A percentile compares a stretch with the other conserved stretches of the same genome.
These are phyloP conservation scores for Orchestia grillus DNA, from an alignment of 1,140 invertebrate species.

Conservation along the genomic window DNA sequence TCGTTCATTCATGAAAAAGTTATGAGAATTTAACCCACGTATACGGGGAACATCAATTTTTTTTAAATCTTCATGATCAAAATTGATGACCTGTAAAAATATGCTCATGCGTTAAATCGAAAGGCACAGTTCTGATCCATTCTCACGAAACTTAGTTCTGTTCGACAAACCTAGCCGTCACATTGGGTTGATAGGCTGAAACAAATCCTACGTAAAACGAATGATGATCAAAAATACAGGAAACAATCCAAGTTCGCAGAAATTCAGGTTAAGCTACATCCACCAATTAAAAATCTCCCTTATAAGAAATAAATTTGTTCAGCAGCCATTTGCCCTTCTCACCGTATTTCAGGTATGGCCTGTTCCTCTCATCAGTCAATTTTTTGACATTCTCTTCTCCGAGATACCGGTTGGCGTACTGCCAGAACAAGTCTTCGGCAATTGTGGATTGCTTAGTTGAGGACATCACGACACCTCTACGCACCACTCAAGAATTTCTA, in stretches of 20 bases:
- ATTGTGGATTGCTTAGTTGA: neutral
- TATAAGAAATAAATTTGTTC: neutral
- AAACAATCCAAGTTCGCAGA: neutral
- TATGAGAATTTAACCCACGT: too few relatives aligned
- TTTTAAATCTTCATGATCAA: too few relatives aligned
- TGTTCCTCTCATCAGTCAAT: constrained; percentile 10
- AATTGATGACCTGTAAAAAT: too few relatives aligned
- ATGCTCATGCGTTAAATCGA: too few relatives aligned
- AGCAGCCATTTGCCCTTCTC: neutral
- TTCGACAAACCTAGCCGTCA: too few relatives aligned
- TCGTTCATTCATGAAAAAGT: too few relatives aligned
- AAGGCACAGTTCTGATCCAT: too few relatives aligned
- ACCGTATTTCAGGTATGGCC: constrained; percentile 23
- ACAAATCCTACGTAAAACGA: neutral
- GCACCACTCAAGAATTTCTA: neutral
- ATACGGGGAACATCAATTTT: too few relatives aligned
- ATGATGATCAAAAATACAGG: neutral
- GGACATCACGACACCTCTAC: neutral
- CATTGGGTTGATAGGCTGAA: neutral
- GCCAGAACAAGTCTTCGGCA: neutral
- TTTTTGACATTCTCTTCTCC: constrained; percentile 39
- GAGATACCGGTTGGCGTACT: neutral
- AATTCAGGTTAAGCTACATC: neutral
- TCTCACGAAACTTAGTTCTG: too few relatives aligned
- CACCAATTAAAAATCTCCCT: neutral